Conservation (phyloP, 2,113 vertebrate genomes). For the Probosciger aterrimus region DNA sequence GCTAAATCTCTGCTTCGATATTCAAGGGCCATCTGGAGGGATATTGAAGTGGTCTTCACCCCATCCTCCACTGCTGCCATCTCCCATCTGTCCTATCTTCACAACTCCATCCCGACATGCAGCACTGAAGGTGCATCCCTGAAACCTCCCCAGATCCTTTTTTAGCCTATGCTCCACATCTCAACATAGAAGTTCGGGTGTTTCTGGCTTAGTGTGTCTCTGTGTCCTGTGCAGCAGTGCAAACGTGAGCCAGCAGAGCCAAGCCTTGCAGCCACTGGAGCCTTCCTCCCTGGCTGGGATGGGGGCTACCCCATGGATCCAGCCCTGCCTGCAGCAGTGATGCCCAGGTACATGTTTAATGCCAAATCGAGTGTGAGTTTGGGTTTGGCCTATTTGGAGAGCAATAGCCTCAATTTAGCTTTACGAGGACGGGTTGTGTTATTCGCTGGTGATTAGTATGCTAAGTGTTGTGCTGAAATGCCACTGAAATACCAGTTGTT, state of each 20-base stretch:
- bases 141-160: background rate
- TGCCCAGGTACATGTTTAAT: fast-evolving
- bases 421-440: background rate
- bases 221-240: background rate
- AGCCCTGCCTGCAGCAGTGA: background rate
- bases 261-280: background rate
- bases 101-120: fast-evolving
- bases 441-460: background rate
- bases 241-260: fast-evolving
- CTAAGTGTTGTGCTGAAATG: background rate
- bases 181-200: background rate
- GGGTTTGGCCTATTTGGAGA: background rate
- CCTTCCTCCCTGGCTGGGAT: background rate
- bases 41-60: background rate
- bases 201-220: fast-evolving
- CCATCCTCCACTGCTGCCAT: background rate
- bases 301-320: background rate
- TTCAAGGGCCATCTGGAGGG: background rate
- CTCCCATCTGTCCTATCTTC: background rate
- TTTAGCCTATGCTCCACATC: fast-evolving
- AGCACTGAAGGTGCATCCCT: background rate
- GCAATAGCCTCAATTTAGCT: background rate
- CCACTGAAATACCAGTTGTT: background rate
- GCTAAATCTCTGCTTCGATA: background rate
- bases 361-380: background rate